Conservation (phyloP, 1,140 invertebrate species). For the Zaprionus tsacasi region DNA sequence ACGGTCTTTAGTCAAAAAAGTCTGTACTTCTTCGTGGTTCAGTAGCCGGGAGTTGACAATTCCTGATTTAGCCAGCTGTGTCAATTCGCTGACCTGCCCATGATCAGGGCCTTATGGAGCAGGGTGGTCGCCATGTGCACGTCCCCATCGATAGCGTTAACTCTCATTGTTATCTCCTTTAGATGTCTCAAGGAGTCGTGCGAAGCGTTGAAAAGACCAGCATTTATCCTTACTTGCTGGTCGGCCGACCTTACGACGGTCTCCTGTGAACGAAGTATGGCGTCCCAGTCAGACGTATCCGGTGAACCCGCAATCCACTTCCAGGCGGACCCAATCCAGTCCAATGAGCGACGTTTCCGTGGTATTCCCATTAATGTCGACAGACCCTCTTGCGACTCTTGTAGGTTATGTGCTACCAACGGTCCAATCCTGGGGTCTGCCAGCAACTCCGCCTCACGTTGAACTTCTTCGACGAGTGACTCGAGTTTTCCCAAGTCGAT, state of each 20-base stretch:
- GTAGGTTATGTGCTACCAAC: not conserved
- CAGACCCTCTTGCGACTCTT: not conserved
- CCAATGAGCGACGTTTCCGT: not conserved
- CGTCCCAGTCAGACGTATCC: slow-evolving; percentile 9
- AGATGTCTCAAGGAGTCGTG: not conserved
- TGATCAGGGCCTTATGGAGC: slow-evolving; percentile 24
- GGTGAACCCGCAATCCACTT: too few relatives aligned
- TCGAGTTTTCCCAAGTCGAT: not conserved
- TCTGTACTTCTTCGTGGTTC: not conserved
- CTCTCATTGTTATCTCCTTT: too few relatives aligned
- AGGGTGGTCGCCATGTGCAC: too few relatives aligned
- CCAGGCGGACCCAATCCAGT: slow-evolving; percentile 14
- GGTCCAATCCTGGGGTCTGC: not conserved
- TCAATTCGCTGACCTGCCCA: slow-evolving; percentile 9
- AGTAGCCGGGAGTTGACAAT: slow-evolving; percentile 15
- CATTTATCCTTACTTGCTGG: not conserved
- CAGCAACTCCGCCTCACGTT: too few relatives aligned
- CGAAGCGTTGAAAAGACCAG: not conserved
- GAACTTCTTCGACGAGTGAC: not conserved
- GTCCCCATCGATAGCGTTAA: too few relatives aligned
- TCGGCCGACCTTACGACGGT: not conserved
- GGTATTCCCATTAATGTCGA: not conserved
- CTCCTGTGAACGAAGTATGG: not conserved
- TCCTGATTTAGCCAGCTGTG: slow-evolving; percentile 7
- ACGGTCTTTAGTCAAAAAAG: not conserved